phyloP scores from a whole-genome alignment of 2,113 vertebrate species.

The Oryzias javanicus region DNA sequence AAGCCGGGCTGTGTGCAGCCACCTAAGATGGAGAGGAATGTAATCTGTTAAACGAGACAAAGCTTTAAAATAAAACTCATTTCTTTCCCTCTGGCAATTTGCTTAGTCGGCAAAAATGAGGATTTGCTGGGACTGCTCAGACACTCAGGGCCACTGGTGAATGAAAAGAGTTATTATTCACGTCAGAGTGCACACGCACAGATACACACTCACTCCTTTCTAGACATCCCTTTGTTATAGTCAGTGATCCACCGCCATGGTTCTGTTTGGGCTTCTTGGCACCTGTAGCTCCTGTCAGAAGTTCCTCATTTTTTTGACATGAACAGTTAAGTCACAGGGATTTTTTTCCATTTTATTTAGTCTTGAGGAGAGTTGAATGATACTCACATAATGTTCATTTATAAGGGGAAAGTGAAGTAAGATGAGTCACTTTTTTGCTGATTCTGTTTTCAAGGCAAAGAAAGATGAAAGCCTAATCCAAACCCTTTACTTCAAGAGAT shows the following conservation, averaged over 20 bases:
- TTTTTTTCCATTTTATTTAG: too few species aligned
- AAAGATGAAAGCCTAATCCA: too few species aligned
- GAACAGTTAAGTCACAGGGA: neutral
- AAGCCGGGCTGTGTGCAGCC: constrained; percentile 45
- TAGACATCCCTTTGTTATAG: constrained; percentile 33
- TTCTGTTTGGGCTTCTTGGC: constrained; percentile 47
- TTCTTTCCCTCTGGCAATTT: constrained; percentile 55
- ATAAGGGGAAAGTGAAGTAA: too few species aligned
- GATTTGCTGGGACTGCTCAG: constrained; percentile 62
- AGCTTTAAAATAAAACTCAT: constrained; percentile 70
- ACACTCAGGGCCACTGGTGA: constrained; percentile 59
- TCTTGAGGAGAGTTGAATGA: neutral
- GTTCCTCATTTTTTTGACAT: neutral
- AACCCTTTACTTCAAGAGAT: too few species aligned
- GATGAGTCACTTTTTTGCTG: too few species aligned
- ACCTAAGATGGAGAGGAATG: constrained; percentile 57
- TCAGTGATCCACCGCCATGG: constrained; percentile 56
- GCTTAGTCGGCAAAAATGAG: constrained; percentile 72
- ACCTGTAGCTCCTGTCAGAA: constrained; percentile 26
- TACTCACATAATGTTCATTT: neutral
- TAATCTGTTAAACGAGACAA: constrained; percentile 72
- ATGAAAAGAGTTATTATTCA: constrained; percentile 69
- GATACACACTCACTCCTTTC: constrained; percentile 17
- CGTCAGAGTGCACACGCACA: constrained; percentile 47
- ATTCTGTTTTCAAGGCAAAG: too few species aligned